Conservation (phyloP, 2,888 invertebrate species). For the Polietes domitor region DNA sequence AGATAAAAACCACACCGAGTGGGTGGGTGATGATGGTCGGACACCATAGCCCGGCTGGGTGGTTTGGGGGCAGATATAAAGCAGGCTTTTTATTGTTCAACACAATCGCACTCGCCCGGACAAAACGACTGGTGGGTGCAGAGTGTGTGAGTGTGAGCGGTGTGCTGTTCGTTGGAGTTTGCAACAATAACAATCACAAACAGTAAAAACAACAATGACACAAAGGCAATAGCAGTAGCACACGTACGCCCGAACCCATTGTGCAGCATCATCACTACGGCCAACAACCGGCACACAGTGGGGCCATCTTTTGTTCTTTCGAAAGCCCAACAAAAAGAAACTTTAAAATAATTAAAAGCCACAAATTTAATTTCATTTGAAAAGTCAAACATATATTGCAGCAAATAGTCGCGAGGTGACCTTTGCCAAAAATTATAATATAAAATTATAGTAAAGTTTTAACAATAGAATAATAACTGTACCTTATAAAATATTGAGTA, state of each 20-base stretch:
- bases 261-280: not conserved
- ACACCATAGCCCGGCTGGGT: slow-evolving; percentile 56
- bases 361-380: no score
- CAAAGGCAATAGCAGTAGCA: slow-evolving; percentile 19
- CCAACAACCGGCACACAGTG: not conserved
- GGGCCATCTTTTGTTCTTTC: no score
- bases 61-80: slow-evolving; percentile 24
- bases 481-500: no score
- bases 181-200: slow-evolving; percentile 59
- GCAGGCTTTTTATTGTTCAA: slow-evolving; percentile 33
- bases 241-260: not conserved
- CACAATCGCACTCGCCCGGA: not conserved
- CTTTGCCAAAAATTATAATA: no score
- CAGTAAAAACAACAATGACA: slow-evolving; percentile 31
- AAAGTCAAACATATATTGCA: no score
- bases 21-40: slow-evolving; percentile 28
- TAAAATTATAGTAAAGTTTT: no score
- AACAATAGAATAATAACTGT: no score
- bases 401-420: no score
- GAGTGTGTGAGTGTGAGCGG: not conserved
- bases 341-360: no score
- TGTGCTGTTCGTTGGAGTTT: slow-evolving; percentile 52
- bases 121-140: no score
- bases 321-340: no score
- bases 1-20: slow-evolving; percentile 69